Evolutionary conservation across 1,140 invertebrate genomes (phyloP).

Genomic region (Bilobella aurantiaca): DNA sequence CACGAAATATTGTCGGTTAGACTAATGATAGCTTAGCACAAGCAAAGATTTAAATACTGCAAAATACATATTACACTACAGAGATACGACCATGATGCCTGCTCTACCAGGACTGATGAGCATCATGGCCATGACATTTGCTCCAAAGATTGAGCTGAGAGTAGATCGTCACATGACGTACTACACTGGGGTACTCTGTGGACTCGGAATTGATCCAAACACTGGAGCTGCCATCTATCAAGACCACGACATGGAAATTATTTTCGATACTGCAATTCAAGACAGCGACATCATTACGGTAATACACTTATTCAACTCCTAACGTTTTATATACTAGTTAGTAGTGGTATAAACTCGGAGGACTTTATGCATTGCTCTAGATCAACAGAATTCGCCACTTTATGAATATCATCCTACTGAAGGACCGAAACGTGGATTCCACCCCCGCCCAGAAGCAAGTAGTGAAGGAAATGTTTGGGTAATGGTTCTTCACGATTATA

Average conservation of each 20-base stretch:
- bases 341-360: neutral
- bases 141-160: conserved; percentile 63
- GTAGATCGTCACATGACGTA: conserved; percentile 45
- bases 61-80: too few relatives aligned
- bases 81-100: conserved; percentile 76
- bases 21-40: too few relatives aligned
- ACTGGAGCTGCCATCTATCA: conserved; percentile 47
- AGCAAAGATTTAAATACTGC: too few relatives aligned
- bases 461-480: conserved; percentile 15
- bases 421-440: conserved; percentile 11
- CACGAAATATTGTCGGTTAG: too few relatives aligned
- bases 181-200: conserved; percentile 68
- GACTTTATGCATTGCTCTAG: conserved; percentile 38
- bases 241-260: conserved; percentile 72
- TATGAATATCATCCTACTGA: conserved; percentile 46
- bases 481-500: neutral
- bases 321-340: neutral
- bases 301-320: conserved; percentile 17
- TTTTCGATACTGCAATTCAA: conserved; percentile 58
- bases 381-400: conserved; percentile 52
- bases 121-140: conserved; percentile 65
- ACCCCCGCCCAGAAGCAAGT: conserved; percentile 12
- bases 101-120: conserved; percentile 67
- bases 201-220: conserved; percentile 55
- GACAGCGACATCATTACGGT: conserved; percentile 55